Conservation (phyloP, 2,113 vertebrate genomes). For the Tetrax tetrax region DNA sequence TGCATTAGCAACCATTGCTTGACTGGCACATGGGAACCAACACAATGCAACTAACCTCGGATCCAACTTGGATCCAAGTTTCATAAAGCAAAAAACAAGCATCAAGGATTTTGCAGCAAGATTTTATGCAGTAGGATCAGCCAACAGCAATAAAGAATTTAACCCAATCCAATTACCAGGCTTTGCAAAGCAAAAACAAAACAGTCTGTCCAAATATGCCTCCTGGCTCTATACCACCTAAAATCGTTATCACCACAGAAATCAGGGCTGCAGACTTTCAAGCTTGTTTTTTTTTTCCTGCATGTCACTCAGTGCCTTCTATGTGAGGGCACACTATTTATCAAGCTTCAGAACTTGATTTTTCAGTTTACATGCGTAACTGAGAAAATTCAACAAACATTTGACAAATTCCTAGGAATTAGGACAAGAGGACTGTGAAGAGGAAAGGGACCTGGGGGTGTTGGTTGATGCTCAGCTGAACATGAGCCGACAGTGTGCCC, state of each 20-base stretch:
- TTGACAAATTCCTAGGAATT: neutral
- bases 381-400: neutral
- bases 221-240: neutral
- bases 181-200: neutral
- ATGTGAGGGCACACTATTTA: rapidly evolving
- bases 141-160: neutral
- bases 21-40: neutral
- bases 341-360: neutral
- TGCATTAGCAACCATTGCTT: neutral
- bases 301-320: neutral
- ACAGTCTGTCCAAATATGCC: no score
- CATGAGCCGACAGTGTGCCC: no score
- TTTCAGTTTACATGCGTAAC: neutral
- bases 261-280: neutral
- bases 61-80: rapidly evolving
- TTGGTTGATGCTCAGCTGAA: no score
- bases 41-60: neutral
- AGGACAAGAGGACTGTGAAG: no score
- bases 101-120: neutral
- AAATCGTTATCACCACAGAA: neutral
- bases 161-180: neutral
- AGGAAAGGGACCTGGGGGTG: no score
- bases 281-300: neutral
- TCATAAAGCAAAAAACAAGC: neutral
- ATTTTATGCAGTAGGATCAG: neutral